Conservation (phyloP, 2,113 vertebrate species). For the Phainopepla nitens region DNA sequence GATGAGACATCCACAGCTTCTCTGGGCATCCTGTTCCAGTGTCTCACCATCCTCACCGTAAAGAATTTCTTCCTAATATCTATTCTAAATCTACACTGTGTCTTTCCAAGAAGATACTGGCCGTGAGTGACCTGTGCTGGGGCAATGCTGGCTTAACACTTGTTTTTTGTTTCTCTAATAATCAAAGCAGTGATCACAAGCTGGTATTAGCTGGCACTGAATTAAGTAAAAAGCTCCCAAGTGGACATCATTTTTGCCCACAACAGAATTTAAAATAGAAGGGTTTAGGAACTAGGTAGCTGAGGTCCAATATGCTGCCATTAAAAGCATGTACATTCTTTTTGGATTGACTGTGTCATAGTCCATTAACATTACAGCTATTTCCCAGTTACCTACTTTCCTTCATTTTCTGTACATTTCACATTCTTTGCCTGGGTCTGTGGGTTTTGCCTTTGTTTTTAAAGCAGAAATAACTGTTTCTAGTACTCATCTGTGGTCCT, state of each 20-base stretch:
- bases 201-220: neutral
- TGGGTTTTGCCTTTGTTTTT: neutral
- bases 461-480: neutral
- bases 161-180: neutral
- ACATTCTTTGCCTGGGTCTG: neutral
- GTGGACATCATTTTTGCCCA: neutral
- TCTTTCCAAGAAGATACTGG: neutral
- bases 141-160: neutral
- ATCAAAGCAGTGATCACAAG: neutral
- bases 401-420: neutral
- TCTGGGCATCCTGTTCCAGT: neutral
- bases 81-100: accelerated
- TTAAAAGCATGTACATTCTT: neutral
- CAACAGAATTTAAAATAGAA: neutral
- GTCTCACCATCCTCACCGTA: neutral
- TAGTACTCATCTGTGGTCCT: neutral
- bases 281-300: neutral
- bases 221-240: neutral
- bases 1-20: neutral
- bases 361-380: neutral
- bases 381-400: neutral
- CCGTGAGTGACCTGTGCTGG: accelerated
- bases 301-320: neutral
- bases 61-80: neutral
- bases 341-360: neutral